phyloP scores from a whole-genome alignment of 2,888 invertebrate species.

The Conus canariensis region DNA sequence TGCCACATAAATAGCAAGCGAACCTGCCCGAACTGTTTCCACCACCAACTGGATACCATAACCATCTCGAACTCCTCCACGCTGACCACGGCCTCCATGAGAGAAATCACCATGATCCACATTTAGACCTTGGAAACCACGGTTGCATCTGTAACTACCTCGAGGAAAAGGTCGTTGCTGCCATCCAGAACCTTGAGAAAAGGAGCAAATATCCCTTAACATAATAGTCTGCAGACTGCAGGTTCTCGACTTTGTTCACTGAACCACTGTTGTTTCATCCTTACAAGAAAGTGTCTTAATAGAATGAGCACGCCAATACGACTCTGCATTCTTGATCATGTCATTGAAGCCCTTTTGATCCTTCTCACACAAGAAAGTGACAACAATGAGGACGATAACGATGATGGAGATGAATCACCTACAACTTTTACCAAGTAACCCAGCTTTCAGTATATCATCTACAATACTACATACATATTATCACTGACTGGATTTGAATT shows the following conservation, averaged over 20 bases:
- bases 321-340: neutral
- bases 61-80: too few species aligned
- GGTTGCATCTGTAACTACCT: neutral
- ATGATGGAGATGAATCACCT: too few species aligned
- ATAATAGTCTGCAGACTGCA: neutral
- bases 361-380: neutral
- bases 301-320: neutral
- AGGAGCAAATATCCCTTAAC: neutral
- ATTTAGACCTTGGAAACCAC: neutral
- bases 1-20: neutral
- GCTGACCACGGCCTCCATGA: too few species aligned
- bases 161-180: neutral
- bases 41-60: too few species aligned
- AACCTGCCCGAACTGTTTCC: too few species aligned
- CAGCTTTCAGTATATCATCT: too few species aligned
- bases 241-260: neutral
- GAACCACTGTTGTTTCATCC: neutral
- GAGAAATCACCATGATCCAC: neutral
- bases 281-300: neutral
- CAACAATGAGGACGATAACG: too few species aligned
- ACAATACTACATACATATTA: too few species aligned
- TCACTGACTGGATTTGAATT: too few species aligned
- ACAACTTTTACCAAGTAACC: too few species aligned
- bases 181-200: neutral
- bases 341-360: neutral